Evolutionary conservation across 2,113 vertebrate genomes (phyloP).

Genomic region (Salminus brasiliensis): DNA sequence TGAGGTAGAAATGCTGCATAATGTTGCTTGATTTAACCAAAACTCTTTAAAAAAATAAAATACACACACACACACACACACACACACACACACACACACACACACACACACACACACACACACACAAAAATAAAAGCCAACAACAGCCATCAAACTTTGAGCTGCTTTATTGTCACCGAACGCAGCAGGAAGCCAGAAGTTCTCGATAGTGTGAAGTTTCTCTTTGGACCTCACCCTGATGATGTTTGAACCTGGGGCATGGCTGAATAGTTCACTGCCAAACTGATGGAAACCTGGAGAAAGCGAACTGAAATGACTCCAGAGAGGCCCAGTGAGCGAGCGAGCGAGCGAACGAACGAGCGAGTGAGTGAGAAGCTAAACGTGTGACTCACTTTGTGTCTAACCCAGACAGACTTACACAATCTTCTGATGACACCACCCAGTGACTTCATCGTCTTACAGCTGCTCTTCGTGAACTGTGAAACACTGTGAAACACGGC

Average conservation of each 20-base stretch:
- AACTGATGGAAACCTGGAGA: conserved; percentile 8
- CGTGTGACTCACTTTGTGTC: background rate
- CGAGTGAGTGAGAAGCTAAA: background rate
- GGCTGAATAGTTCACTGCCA: background rate
- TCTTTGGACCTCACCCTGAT: background rate
- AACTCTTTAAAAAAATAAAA: too few relatives aligned
- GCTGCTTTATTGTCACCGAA: conserved; percentile 12
- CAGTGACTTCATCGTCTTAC: background rate
- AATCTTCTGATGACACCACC: background rate
- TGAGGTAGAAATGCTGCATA: too few relatives aligned
- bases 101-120: too few relatives aligned
- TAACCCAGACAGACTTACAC: background rate
- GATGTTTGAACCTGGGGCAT: background rate
- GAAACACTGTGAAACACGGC: background rate
- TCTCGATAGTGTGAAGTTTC: background rate
- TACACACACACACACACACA: too few relatives aligned
- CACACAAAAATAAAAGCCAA: too few relatives aligned
- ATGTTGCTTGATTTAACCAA: too few relatives aligned
- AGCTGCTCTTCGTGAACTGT: background rate
- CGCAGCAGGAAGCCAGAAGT: conserved; percentile 1
- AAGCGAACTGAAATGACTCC: background rate
- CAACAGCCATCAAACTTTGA: conserved; percentile 6
- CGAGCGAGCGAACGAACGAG: background rate
- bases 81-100: too few relatives aligned
- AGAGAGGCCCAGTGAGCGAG: background rate